Conservation (phyloP, 2,888 invertebrate genomes). For the Drosophila kambysellisi region DNA sequence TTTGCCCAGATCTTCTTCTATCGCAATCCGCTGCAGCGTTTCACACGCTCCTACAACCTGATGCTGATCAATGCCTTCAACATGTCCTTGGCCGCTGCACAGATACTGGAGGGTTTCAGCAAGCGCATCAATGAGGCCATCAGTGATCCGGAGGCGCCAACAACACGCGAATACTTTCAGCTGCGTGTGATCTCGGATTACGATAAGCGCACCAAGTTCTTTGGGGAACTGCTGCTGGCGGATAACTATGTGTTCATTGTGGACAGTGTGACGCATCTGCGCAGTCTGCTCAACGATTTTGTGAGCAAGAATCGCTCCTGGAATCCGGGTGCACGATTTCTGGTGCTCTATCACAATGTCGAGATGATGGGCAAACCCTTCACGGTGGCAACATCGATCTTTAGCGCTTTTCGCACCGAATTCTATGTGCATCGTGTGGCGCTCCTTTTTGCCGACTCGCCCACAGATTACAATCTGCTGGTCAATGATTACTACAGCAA, state of each 20-base stretch:
- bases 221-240: conserved; percentile 66
- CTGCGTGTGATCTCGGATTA: conserved; percentile 77
- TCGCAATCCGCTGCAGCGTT: conserved; percentile 58
- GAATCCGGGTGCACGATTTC: conserved; percentile 84
- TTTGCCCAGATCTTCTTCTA: conserved; percentile 75
- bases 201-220: not conserved
- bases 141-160: conserved; percentile 28
- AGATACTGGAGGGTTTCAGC: conserved; percentile 82
- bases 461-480: conserved; percentile 77
- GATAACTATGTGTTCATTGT: conserved; percentile 83
- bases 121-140: conserved; percentile 77
- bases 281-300: conserved; percentile 59
- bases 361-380: conserved; percentile 52
- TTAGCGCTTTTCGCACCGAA: conserved; percentile 67
- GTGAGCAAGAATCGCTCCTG: conserved; percentile 79
- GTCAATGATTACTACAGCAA: conserved; percentile 82
- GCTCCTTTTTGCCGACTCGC: conserved; percentile 76
- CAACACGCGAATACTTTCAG: conserved; percentile 60
- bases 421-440: conserved; percentile 82
- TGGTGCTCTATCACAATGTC: conserved; percentile 82
- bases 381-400: conserved; percentile 70
- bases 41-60: conserved; percentile 78
- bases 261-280: conserved; percentile 72
- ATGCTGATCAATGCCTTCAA: conserved; percentile 76
- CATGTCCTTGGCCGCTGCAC: conserved; percentile 83